Evolutionary conservation across 2,113 vertebrate genomes (phyloP).

Genomic region (Planiliza haematocheilus): DNA sequence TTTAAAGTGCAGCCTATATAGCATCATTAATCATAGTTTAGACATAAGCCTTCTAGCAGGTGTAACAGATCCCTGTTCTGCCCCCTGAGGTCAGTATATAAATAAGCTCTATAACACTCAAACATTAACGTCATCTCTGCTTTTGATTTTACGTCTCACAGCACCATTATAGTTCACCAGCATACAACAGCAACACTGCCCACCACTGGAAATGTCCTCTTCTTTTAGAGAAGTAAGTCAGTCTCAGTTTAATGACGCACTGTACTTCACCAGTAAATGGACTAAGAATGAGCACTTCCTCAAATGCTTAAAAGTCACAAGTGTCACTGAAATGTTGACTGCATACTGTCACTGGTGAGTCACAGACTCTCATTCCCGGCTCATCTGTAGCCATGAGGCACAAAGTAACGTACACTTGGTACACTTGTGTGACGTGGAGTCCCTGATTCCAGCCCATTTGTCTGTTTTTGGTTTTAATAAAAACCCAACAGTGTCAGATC

Average conservation of each 20-base stretch:
- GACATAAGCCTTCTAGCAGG: not conserved
- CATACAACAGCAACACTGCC: not conserved
- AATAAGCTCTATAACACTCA: not conserved
- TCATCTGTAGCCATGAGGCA: not conserved
- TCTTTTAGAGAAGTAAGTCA: not conserved
- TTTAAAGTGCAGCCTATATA: conserved; percentile 41
- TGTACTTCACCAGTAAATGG: not conserved
- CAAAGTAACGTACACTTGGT: conserved; percentile 1
- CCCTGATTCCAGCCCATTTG: not conserved
- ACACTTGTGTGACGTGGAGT: not conserved
- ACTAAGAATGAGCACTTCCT: conserved; percentile 33
- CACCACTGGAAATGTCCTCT: conserved; percentile 5
- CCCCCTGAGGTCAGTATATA: conserved; percentile 1
- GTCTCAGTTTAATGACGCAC: conserved; percentile 13
- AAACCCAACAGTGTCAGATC: no score
- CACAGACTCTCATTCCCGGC: not conserved
- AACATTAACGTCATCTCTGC: no score
- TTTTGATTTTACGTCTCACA: not conserved
- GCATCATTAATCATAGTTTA: not conserved
- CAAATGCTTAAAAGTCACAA: conserved; percentile 15
- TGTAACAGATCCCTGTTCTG: conserved; percentile 2
- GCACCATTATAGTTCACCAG: not conserved
- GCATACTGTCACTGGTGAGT: not conserved
- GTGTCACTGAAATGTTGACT: conserved; percentile 1
- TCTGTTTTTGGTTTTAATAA: no score